phyloP scores from a whole-genome alignment of 2,113 vertebrate genomes.

The Myodes glareolus region DNA sequence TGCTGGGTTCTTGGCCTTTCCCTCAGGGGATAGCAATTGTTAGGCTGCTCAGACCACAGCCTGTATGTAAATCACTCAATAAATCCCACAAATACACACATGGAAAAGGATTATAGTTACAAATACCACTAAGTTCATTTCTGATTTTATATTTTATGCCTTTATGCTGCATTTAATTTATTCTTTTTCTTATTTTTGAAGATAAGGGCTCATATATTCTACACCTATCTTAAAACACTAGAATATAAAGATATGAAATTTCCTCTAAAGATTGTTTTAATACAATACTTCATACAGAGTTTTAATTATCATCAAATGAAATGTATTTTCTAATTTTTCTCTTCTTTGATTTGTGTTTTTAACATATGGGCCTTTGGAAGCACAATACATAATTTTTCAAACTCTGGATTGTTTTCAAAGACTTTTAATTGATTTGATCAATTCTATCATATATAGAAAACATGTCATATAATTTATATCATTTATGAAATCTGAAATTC shows the following conservation, averaged over 20 bases:
- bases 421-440: neutral
- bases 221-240: neutral
- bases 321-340: neutral
- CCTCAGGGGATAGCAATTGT: neutral
- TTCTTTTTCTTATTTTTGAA: neutral
- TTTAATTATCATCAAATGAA: neutral
- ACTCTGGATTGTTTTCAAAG: neutral
- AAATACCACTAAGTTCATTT: neutral
- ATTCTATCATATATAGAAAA: neutral
- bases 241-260: neutral
- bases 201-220: neutral
- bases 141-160: neutral
- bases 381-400: neutral
- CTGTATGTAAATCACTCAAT: neutral
- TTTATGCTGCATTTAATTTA: neutral
- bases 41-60: neutral
- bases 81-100: neutral
- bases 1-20: neutral
- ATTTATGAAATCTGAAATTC: neutral
- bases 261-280: neutral
- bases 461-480: neutral
- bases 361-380: neutral
- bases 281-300: neutral
- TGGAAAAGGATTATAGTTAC: neutral
- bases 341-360: neutral